A percentile compares a stretch with the other conserved stretches of the same genome.
Evolutionary conservation across 2,113 vertebrate species (phyloP).

Genomic region (Pelmatolapia mariae): DNA sequence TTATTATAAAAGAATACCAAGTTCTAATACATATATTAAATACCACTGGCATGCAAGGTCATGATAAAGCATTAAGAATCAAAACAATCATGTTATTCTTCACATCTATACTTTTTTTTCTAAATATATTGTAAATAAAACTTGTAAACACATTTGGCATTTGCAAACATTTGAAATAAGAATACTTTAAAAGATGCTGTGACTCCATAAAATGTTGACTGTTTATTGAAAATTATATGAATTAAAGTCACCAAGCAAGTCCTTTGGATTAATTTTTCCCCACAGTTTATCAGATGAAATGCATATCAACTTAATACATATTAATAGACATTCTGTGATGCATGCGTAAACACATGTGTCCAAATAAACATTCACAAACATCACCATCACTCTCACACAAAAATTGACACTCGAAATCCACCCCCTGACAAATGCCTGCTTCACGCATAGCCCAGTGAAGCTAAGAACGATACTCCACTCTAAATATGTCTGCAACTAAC

Average conservation of each 20-base stretch:
- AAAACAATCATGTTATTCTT: neutral
- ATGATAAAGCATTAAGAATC: neutral
- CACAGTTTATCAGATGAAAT: neutral
- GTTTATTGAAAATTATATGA: neutral
- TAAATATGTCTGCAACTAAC: constrained; percentile 30
- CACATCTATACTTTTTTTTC: neutral
- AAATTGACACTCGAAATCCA: neutral
- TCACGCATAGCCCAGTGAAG: neutral
- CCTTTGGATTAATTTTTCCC: neutral
- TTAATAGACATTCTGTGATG: neutral
- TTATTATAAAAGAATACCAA: neutral
- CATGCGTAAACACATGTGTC: neutral
- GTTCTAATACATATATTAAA: neutral
- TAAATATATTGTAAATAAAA: neutral
- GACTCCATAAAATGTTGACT: neutral
- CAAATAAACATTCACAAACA: neutral
- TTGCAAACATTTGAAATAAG: neutral
- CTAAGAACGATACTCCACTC: neutral
- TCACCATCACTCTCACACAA: neutral
- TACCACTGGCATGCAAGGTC: neutral
- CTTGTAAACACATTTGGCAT: neutral
- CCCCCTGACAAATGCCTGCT: neutral
- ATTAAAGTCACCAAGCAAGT: neutral
- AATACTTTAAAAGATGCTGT: neutral
- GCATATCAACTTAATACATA: neutral